Percentiles rank a stretch among this genome's conserved stretches.
Evolutionary conservation across 2,797 vertebrate species (phyloP).

Genomic region (Gobionotothen gibberifrons): DNA sequence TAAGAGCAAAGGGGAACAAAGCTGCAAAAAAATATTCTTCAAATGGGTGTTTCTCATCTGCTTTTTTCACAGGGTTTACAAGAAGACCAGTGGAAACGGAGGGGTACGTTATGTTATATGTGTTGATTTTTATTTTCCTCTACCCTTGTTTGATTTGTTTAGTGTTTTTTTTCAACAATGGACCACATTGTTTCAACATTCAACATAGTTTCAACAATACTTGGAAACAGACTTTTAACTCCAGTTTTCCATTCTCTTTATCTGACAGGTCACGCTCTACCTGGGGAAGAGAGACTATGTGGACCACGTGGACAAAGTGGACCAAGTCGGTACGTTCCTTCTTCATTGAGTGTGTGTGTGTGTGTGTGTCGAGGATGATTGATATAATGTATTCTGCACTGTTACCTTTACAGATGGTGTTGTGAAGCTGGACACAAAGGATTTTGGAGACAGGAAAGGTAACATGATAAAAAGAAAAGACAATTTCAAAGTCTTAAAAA

Average conservation of each 20-base stretch:
- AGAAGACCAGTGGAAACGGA: constrained; percentile 90
- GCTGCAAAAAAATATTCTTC: neutral
- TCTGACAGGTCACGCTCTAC: constrained; percentile 88
- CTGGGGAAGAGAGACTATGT: constrained; percentile 93
- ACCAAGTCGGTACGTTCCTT: constrained; percentile 85
- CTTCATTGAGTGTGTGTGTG: neutral
- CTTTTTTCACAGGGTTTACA: constrained; percentile 87
- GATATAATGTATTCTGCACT: neutral
- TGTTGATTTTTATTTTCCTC: neutral
- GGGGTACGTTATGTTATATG: constrained; percentile 83
- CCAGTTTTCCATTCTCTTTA: neutral
- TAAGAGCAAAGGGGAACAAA: no score
- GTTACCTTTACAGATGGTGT: constrained; percentile 85
- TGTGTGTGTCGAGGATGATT: neutral
- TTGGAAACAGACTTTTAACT: neutral
- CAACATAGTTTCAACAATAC: no score
- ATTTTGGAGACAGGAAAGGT: constrained; percentile 90
- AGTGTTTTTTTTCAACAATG: neutral
- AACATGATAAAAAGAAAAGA: neutral
- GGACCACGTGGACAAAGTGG: constrained; percentile 87
- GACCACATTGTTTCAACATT: no score
- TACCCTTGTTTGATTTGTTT: neutral
- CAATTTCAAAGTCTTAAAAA: neutral
- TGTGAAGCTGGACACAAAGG: constrained; percentile 86
- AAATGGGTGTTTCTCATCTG: neutral